A percentile compares a stretch with the other conserved stretches of the same genome.
Evolutionary conservation across 2,888 invertebrate genomes (phyloP).

Genomic region (Agrochola macilenta): DNA sequence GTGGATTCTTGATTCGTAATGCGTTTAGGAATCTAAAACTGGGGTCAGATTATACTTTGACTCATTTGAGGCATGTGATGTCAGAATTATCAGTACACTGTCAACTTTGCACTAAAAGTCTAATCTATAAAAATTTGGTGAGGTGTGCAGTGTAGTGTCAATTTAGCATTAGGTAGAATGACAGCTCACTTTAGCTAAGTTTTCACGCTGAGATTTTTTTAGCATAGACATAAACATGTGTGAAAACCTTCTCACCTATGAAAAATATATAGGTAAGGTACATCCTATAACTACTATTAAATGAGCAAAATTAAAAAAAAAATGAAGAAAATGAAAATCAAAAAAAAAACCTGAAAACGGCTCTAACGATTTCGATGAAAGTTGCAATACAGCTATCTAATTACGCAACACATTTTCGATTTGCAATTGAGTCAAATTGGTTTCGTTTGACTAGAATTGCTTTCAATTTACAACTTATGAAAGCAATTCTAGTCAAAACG

Average conservation of each 20-base stretch:
- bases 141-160: background rate
- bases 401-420: too few relatives aligned
- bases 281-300: too few relatives aligned
- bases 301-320: too few relatives aligned
- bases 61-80: conserved; percentile 16
- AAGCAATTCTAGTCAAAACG: too few relatives aligned
- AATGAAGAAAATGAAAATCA: too few relatives aligned
- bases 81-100: background rate
- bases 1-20: conserved; percentile 70
- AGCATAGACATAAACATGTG: background rate
- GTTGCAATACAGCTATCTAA: too few relatives aligned
- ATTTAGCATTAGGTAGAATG: background rate
- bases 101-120: background rate
- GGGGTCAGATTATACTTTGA: conserved; percentile 53
- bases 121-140: background rate
- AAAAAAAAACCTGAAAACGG: too few relatives aligned
- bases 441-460: too few relatives aligned
- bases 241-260: background rate
- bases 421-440: too few relatives aligned
- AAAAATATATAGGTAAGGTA: background rate
- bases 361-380: too few relatives aligned
- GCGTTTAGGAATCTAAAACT: conserved; percentile 67
- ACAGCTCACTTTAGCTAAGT: background rate
- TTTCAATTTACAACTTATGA: too few relatives aligned
- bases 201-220: background rate